phyloP scores from a whole-genome alignment of 2,113 vertebrate species.

The Crotalus viridis region DNA sequence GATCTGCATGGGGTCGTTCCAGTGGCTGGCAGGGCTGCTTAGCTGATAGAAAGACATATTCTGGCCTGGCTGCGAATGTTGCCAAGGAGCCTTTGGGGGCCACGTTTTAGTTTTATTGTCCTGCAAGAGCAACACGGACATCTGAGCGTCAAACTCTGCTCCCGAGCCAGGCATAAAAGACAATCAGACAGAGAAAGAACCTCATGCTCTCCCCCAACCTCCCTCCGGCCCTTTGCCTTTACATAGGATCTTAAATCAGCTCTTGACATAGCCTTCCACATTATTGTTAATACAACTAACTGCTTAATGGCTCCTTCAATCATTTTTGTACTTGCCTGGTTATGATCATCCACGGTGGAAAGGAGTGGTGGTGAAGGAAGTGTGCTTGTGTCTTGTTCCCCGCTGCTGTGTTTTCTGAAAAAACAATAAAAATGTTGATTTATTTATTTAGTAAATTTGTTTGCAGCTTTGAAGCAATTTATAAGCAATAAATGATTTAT shows the following conservation, averaged over 20 bases:
- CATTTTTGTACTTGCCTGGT: conserved; percentile 76
- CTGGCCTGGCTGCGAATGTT: conserved; percentile 88
- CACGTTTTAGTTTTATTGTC: conserved; percentile 99
- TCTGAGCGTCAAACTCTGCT: not conserved
- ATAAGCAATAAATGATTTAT: not conserved
- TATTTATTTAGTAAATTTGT: not conserved
- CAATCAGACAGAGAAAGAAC: no score
- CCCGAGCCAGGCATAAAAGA: not conserved
- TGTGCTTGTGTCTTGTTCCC: conserved; percentile 88
- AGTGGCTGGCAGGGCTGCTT: conserved; percentile 86
- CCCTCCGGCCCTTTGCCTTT: not conserved
- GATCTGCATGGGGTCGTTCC: conserved; percentile 94
- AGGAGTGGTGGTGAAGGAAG: conserved; percentile 90
- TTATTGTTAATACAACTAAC: not conserved
- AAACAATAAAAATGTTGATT: not conserved
- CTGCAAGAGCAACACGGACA: conserved; percentile 65
- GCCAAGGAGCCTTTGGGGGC: conserved; percentile 98
- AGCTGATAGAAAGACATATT: conserved; percentile 87
- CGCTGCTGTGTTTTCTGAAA: conserved; percentile 94
- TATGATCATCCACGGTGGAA: conserved; percentile 81
- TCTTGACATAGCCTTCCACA: not conserved
- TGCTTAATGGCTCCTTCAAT: not conserved
- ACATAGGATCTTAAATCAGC: no score
- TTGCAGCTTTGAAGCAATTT: not conserved
- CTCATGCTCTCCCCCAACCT: not conserved